Conservation (phyloP, 2,113 vertebrate species). For the Tauraco erythrolophus region DNA sequence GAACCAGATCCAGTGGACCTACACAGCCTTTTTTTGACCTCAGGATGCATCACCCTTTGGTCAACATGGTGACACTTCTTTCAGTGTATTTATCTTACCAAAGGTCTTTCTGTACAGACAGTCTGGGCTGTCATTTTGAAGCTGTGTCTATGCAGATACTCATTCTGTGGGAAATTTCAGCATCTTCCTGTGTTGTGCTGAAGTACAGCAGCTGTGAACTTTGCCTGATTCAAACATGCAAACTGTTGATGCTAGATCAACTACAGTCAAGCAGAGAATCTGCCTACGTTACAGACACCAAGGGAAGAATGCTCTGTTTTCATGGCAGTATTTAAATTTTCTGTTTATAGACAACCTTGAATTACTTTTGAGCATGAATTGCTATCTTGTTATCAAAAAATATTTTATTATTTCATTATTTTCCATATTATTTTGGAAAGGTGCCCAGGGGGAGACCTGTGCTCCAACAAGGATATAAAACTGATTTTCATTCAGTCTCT, state of each 20-base stretch:
- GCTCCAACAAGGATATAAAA: neutral
- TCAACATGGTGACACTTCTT: accelerated
- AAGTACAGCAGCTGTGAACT: too few relatives aligned
- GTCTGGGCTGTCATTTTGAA: neutral
- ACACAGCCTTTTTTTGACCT: neutral
- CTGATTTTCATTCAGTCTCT: neutral
- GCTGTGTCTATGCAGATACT: neutral
- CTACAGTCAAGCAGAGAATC: neutral
- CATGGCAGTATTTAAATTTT: neutral
- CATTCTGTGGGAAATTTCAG: neutral
- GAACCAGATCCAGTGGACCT: neutral
- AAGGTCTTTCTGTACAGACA: neutral
- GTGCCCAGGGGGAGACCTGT: neutral
- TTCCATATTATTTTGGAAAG: neutral
- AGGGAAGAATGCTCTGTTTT: neutral
- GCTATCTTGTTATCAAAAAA: neutral
- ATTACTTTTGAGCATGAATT: neutral
- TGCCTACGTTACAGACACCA: neutral
- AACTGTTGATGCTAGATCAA: neutral
- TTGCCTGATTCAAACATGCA: accelerated
- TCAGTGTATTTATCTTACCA: neutral
- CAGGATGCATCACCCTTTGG: accelerated
- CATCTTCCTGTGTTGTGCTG: neutral
- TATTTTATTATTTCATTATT: neutral
- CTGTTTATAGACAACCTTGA: neutral